These are phyloP conservation scores for Plotosus lineatus DNA, from an alignment of 2,113 vertebrate genomes.

Conservation along the genomic window DNA sequence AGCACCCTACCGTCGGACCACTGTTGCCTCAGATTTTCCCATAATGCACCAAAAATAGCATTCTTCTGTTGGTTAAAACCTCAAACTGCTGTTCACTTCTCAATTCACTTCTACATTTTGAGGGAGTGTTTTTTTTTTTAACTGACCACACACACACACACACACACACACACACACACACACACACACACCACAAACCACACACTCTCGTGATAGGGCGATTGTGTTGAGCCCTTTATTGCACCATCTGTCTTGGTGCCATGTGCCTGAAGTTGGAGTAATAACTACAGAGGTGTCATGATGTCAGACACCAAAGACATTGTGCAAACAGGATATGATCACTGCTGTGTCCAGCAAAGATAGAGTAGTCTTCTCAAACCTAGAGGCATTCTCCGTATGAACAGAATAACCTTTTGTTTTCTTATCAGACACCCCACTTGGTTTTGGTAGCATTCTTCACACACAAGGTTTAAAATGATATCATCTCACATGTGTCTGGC, in stretches of 20 bases:
- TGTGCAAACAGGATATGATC: constrained; percentile 41
- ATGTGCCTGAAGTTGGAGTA: constrained; percentile 25
- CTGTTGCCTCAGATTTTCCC: background rate
- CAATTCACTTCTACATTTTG: constrained; percentile 55
- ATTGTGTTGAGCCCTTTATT: constrained; percentile 32
- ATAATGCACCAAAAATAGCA: background rate
- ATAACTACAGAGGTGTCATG: constrained; percentile 41
- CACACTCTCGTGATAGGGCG: constrained; percentile 29
- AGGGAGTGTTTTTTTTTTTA: constrained; percentile 5
- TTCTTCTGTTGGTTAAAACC: constrained; percentile 41
- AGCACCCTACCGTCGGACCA: background rate
- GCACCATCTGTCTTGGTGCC: constrained; percentile 32
- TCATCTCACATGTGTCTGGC: background rate
- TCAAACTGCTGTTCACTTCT: constrained; percentile 53
- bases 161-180: constrained; percentile 38
- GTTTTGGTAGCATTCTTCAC: background rate
- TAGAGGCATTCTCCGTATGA: constrained; percentile 11
- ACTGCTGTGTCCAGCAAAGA: constrained; percentile 27
- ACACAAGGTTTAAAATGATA: background rate
- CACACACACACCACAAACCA: constrained; percentile 45
- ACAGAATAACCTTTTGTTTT: constrained; percentile 39
- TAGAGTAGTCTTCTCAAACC: constrained; percentile 2
- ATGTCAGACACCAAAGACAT: constrained; percentile 46
- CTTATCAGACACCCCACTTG: constrained; percentile 27
- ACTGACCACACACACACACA: constrained; percentile 36